Evolutionary conservation across 2,888 invertebrate genomes (phyloP).

Genomic region (Epiblema foenella): DNA sequence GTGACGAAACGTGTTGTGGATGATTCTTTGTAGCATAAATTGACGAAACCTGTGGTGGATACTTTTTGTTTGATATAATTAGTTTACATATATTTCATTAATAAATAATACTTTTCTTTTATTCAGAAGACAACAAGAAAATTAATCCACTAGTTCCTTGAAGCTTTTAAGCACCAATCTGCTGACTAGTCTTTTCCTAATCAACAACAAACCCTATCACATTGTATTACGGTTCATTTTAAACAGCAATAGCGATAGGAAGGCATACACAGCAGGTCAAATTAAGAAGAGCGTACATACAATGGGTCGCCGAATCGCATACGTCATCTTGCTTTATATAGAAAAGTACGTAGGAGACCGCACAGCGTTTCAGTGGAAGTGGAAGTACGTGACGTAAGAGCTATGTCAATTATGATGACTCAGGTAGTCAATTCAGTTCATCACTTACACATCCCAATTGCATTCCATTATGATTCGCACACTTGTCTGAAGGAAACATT

Average conservation of each 20-base stretch:
- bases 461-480: not conserved
- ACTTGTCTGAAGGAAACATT: not conserved
- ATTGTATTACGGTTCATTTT: conserved; percentile 3
- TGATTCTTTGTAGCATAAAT: too few relatives aligned
- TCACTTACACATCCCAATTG: not conserved
- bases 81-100: too few relatives aligned
- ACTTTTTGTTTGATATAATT: too few relatives aligned
- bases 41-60: too few relatives aligned
- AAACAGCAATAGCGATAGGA: not conserved
- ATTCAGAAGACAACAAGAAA: too few relatives aligned
- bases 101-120: too few relatives aligned
- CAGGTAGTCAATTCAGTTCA: not conserved
- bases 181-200: not conserved
- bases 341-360: conserved; percentile 1
- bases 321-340: not conserved
- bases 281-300: not conserved
- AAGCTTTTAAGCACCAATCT: conserved; percentile 14
- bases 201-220: not conserved
- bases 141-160: conserved; percentile 19
- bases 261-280: not conserved
- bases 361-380: conserved; percentile 20
- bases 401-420: conserved; percentile 40
- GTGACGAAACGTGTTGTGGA: too few relatives aligned
- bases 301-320: not conserved
- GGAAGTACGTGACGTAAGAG: conserved; percentile 40